A percentile compares a stretch with the other conserved stretches of the same genome.
Evolutionary conservation across 2,888 invertebrate species (phyloP).

Genomic region (Siphlonurus alternatus): DNA sequence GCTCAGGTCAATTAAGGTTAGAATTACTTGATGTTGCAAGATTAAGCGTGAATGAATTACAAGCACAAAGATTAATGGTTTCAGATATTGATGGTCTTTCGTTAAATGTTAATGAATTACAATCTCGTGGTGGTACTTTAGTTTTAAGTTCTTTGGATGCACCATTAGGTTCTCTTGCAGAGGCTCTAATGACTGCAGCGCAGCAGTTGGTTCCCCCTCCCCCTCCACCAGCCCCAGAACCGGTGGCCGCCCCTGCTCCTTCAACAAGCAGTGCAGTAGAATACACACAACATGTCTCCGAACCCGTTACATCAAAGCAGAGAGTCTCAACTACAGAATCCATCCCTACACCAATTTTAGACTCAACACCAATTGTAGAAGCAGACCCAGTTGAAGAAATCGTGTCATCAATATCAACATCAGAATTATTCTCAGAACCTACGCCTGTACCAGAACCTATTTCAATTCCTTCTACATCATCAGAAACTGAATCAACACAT

Average conservation of each 20-base stretch:
- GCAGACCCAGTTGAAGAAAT: not conserved
- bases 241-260: not conserved
- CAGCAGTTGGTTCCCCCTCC: not conserved
- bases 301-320: not conserved
- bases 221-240: not conserved
- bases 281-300: not conserved
- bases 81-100: not conserved
- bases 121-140: not conserved
- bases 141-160: not conserved
- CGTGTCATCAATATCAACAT: not conserved
- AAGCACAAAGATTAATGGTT: not conserved
- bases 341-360: not conserved
- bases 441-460: not conserved
- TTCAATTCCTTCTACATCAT: not conserved
- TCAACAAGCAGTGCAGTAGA: not conserved
- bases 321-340: not conserved
- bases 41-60: not conserved
- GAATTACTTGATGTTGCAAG: not conserved
- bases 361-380: not conserved
- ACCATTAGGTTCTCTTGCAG: not conserved
- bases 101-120: not conserved
- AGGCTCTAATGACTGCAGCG: not conserved
- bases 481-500: not conserved
- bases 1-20: not conserved
- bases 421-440: not conserved